Evolutionary conservation across 2,113 vertebrate genomes (phyloP).

Genomic region (Ellobius talpinus): DNA sequence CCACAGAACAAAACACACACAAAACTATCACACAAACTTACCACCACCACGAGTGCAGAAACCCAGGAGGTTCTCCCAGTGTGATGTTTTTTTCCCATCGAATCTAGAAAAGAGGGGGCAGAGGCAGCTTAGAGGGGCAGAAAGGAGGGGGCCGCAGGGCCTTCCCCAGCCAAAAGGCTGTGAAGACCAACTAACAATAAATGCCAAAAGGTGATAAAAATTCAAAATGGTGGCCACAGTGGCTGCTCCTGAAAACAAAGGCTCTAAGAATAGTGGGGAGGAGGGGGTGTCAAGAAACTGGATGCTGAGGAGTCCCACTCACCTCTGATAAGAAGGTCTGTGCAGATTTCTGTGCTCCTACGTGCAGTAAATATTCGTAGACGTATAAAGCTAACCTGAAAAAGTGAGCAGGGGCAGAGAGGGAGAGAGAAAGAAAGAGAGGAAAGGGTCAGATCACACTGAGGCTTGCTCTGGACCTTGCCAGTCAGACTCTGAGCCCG

Average conservation of each 20-base stretch:
- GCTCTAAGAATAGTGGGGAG: conserved; percentile 76
- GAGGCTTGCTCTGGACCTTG: conserved; percentile 35
- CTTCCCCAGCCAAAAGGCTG: conserved; percentile 75
- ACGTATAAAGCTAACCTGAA: conserved; percentile 96
- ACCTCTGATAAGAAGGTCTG: conserved; percentile 99
- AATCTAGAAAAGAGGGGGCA: conserved; percentile 88
- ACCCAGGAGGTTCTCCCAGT: conserved; percentile 95
- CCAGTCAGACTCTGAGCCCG: not conserved
- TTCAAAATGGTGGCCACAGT: conserved; percentile 89
- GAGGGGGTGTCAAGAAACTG: conserved; percentile 78
- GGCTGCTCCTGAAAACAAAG: conserved; percentile 86
- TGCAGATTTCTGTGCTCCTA: conserved; percentile 98
- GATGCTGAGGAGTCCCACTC: conserved; percentile 78
- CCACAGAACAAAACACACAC: conserved; percentile 57
- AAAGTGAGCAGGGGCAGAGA: conserved; percentile 46
- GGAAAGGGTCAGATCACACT: conserved; percentile 56
- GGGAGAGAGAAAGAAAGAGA: not conserved
- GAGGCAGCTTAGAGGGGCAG: conserved; percentile 61
- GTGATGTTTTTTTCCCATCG: conserved; percentile 99
- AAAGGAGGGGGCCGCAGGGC: conserved; percentile 35
- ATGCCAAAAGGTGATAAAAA: conserved; percentile 88
- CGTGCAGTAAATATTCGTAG: conserved; percentile 98
- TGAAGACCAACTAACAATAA: conserved; percentile 85
- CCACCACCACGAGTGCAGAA: conserved; percentile 99
- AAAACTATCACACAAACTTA: conserved; percentile 87